Percentiles rank a stretch among this genome's conserved stretches.
Conservation (phyloP, 2,888 invertebrate species). For the Habroteleia sp. region DNA sequence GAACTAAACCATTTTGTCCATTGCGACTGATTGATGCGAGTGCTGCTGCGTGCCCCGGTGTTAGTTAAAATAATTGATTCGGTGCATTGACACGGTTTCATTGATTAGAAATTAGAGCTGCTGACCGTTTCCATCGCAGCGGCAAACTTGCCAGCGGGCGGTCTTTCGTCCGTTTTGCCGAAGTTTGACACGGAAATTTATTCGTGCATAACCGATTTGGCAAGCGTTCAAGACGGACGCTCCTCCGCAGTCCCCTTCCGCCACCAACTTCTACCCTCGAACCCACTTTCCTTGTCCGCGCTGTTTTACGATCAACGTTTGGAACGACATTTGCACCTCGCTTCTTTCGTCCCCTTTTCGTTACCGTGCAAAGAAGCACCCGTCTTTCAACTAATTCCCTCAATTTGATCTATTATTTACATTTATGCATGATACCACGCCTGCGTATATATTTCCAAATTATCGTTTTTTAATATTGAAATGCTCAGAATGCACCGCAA, state of each 20-base stretch:
- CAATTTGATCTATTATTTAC: conserved; percentile 56
- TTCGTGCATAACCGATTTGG: conserved; percentile 80
- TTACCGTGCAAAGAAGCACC: too few species aligned
- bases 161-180: conserved; percentile 67
- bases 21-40: conserved; percentile 57
- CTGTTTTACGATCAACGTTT: conserved; percentile 79
- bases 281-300: conserved; percentile 61
- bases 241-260: conserved; percentile 54
- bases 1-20: conserved; percentile 52
- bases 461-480: conserved; percentile 32
- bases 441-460: conserved; percentile 15
- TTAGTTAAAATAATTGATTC: conserved; percentile 65
- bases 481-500: too few species aligned
- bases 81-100: conserved; percentile 63
- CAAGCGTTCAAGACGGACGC: conserved; percentile 77
- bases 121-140: conserved; percentile 61
- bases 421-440: conserved; percentile 46
- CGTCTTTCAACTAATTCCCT: conserved; percentile 51
- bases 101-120: conserved; percentile 65
- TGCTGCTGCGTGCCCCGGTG: conserved; percentile 37
- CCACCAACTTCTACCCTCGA: conserved; percentile 50
- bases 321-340: conserved; percentile 76
- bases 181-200: conserved; percentile 79
- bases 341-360: conserved; percentile 58
- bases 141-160: conserved; percentile 65